phyloP scores from a whole-genome alignment of 2,797 vertebrate species.

The Eptatretus atami region DNA sequence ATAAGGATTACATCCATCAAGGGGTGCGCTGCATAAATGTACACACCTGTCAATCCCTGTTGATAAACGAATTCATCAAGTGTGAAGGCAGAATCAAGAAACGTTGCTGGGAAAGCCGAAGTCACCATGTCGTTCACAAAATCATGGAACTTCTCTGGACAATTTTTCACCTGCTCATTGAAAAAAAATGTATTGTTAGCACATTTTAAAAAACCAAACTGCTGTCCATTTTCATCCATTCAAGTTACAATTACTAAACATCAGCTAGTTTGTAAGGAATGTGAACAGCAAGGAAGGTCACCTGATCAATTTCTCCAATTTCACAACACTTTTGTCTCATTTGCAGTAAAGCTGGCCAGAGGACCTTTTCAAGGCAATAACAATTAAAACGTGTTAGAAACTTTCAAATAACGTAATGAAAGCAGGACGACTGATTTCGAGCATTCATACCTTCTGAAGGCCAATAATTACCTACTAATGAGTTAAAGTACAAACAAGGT shows the following conservation, averaged over 20 bases:
- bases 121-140: slow-evolving; percentile 27
- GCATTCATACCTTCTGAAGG: too few species aligned
- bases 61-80: slow-evolving; percentile 12
- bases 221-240: background rate
- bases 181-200: background rate
- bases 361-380: too few species aligned
- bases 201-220: background rate
- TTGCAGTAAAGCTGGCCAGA: too few species aligned
- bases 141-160: slow-evolving; percentile 23
- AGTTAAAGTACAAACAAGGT: too few species aligned
- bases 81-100: slow-evolving; percentile 16
- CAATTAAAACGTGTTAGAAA: too few species aligned
- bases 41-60: slow-evolving; percentile 11
- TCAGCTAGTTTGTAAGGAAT: background rate
- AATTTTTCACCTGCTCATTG: slow-evolving; percentile 16
- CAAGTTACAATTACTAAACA: background rate
- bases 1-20: background rate
- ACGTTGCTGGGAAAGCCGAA: slow-evolving; percentile 19
- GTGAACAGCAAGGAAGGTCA: background rate
- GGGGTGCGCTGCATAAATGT: background rate
- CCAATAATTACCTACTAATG: too few species aligned
- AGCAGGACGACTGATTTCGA: too few species aligned
- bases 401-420: too few species aligned
- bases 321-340: background rate
- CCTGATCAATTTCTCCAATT: background rate